Base-by-base conservation (phyloP, 2,797 vertebrate genomes). In the Spea hammondii region DNA sequence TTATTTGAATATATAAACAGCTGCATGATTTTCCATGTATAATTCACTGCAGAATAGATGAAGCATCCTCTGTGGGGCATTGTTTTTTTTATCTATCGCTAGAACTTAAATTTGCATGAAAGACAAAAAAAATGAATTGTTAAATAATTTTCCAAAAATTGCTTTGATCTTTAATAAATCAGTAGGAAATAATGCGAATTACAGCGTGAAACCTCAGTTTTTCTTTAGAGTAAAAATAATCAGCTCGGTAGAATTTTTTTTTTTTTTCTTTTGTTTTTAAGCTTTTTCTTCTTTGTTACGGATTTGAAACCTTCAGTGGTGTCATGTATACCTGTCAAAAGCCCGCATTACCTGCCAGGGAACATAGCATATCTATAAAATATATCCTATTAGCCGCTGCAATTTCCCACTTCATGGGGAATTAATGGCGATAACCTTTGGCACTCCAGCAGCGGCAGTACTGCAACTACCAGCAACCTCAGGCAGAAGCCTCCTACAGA, bases 1-100 rank as follows among this genome's bases (percentile, higher is more conserved):
- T n/a, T 45, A 70, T 71, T 51, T 76, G 47, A 65, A 68, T 76
- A 51, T 76, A 17, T 60, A 76, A 76, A 72, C 53, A 72, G 14
- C 1, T 7, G 72, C 53, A 69, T 72, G 9, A 73, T 11, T 64
- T 45, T 6, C 67, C 45, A 76, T 44, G 1, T 62, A 9, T 62
- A 62, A 17, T 17, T 17, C 32, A 62, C n/a, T 5, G 59, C 3
- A 62, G 14, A 62, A 17, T 4, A 62, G 59, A 6, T 62, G 6
- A 62, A 5, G 59, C 0, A 6, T 62, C 59, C 4, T 14, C n/a
- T 7, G 9, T 57, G 55, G 55, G 5, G n/a, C 55, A 12, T 57
- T 57, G n/a, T 17, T 57, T 57, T 13, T 53, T 53, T 53, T 2
- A 7, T 53, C 6, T 53, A 11, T 57, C n/a, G 1, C 55, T 10